Evolutionary conservation across 2,888 invertebrate genomes (phyloP), one percentile per base, ranked within the genome.

Genomic region (Nemapogon koenigi): DNA sequence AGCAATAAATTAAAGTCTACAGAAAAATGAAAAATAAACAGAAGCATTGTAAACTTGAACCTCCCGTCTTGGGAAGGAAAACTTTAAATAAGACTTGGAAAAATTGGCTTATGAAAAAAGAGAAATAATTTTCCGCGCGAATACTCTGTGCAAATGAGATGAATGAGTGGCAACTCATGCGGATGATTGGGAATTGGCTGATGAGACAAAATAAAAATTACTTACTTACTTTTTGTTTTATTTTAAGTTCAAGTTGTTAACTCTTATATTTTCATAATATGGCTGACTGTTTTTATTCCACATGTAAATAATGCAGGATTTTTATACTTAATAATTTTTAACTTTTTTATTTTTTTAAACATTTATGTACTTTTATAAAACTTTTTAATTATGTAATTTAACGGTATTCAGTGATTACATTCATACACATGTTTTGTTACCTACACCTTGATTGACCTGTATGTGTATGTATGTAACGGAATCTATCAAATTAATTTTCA

Each of bases 121-220:
- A n/a, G 75, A 79, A 80, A 80, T 80, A 73, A 80, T 80, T 80
- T 80, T 78, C 70, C 76, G 72, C 78, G 59, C 62, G 76, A 76
- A 55, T 72, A 61, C 65, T 46, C 64, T 78, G 78, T 72, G 80
- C 79, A 80, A 80, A 80, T 80, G 80, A 80, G 75, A 72, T 78
- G 79, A 76, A 79, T 75, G 72, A 61, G 51, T 46, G 44, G 47
- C 56, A 60, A 58, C 64, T 73, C 72, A 72, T 50, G 75, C 80
- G 69, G 55, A 66, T 79, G 79, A 80, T 80, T 80, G 79, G 76
- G 65, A 16, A 14, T 35, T 35, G 4, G 22, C n/a, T 3, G n/a
- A 22, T n/a, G 18, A 11, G n/a, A 35, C 18, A 19, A 19, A 7
- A 22, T 10, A 19, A 35, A 35, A 35, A 35, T 19, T 35, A 35